Evolutionary conservation across 1,140 invertebrate species (phyloP), one percentile per base, ranked within the genome.

Genomic region (Cydia strobilella): DNA sequence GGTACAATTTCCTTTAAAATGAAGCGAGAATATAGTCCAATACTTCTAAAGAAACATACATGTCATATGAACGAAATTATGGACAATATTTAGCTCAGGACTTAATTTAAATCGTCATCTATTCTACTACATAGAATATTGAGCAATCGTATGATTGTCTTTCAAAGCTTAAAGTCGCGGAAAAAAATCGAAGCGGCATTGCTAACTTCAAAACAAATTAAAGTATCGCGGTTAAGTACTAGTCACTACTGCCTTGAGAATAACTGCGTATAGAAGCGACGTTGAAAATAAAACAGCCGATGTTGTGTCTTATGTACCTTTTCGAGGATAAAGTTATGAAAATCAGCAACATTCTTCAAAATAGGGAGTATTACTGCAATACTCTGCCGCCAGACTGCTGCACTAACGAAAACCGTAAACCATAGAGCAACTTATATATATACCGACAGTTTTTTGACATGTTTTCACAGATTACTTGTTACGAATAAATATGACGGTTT

Each of bases 121-220:
- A 84, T 72, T 59, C 59, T 75, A 79, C 81, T 84, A 81, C 77
- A 54, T 72, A 63, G 75, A 78, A 85, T 83, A 87, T 89, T 90
- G 86, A 90, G 87, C 87, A 72, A 72, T 51, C 71, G 85, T 74
- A 42, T 48, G 76, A 78, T 80, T 85, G 83, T 88, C 81, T 88
- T 88, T 85, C 82, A 76, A 82, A 80, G 74, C 76, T 73, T 76
- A 77, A 75, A 62, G 18, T 81, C 76, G 78, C 76, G 83, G 15
- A 69, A 69, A 1, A 42, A 39, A 69, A 69, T 69, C 4, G n/a
- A 69, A 69, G 31, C 31, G 65, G 65, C 65, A 69, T 69, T 69
- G 65, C 27, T 35, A 69, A 69, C 65, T 69, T 69, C 65, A 69
- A 69, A 39, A 69, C 31, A 39, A 20, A 69, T 42, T 69, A 42